These are phyloP conservation scores for Emydocephalus ijimae DNA, from an alignment of 2,113 vertebrate genomes.

Conservation along the genomic window DNA sequence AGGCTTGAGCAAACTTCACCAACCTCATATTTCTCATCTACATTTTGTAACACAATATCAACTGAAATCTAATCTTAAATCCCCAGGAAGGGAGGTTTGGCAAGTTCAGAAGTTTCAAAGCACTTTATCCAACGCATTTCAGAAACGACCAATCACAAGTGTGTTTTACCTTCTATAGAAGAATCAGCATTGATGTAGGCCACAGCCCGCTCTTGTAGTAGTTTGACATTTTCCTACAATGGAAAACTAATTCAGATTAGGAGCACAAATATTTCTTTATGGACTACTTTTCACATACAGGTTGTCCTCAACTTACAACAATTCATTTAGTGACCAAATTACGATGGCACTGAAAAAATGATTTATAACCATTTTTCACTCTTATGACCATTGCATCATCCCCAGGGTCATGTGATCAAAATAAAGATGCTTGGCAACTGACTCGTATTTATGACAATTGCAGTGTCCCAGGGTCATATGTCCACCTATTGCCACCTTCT, in stretches of 20 bases:
- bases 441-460: neutral
- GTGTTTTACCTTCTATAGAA: constrained; percentile 82
- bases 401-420: neutral
- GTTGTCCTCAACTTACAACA: neutral
- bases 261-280: neutral
- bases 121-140: neutral
- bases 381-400: neutral
- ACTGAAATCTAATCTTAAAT: no score
- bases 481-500: neutral
- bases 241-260: neutral
- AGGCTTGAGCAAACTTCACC: no score
- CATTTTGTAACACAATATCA: no score
- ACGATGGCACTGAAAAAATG: neutral
- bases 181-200: constrained; percentile 96
- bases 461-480: neutral
- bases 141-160: neutral
- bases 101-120: neutral
- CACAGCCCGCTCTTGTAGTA: constrained; percentile 87
- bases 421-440: neutral
- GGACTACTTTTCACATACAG: neutral
- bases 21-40: no score
- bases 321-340: neutral
- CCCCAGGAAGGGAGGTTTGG: no score
- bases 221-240: constrained; percentile 85
- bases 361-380: neutral